Conservation (phyloP, 2,888 invertebrate genomes). For the Flabesymbios commensalis region DNA sequence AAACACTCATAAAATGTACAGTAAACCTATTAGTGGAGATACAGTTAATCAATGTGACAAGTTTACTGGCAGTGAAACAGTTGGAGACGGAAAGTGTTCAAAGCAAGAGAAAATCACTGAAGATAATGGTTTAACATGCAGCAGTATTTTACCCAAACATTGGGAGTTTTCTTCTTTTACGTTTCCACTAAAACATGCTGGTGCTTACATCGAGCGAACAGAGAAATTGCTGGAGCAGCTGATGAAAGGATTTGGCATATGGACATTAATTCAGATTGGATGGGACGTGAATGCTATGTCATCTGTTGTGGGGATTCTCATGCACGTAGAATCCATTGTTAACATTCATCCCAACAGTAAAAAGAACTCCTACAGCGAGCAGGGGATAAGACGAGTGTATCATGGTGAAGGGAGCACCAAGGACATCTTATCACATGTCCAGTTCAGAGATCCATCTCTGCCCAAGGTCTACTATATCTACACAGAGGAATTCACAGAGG, state of each 20-base stretch:
- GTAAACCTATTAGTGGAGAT: no score
- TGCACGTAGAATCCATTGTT: constrained; percentile 12
- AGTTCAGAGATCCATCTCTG: not conserved
- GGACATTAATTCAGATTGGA: not conserved
- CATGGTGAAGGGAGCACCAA: not conserved
- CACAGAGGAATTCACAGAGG: not conserved
- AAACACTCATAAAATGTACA: no score
- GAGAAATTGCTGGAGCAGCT: constrained; percentile 10
- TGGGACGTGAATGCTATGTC: not conserved
- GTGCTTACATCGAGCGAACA: not conserved
- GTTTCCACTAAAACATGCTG: not conserved
- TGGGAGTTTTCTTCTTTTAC: not conserved
- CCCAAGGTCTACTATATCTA: not conserved
- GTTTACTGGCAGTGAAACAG: no score
- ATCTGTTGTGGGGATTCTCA: constrained; percentile 1
- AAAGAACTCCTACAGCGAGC: not conserved
- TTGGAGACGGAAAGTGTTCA: no score
- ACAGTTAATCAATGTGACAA: no score
- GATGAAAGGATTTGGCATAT: constrained; percentile 10
- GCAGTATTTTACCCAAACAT: not conserved
- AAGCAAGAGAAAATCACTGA: no score
- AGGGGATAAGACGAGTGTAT: not conserved
- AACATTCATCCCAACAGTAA: not conserved
- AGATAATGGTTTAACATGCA: not conserved
- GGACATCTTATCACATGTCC: no score